Evolutionary conservation across 2,888 invertebrate genomes (phyloP), one percentile per base, ranked within the genome.

Genomic region (Suillia variegata): DNA sequence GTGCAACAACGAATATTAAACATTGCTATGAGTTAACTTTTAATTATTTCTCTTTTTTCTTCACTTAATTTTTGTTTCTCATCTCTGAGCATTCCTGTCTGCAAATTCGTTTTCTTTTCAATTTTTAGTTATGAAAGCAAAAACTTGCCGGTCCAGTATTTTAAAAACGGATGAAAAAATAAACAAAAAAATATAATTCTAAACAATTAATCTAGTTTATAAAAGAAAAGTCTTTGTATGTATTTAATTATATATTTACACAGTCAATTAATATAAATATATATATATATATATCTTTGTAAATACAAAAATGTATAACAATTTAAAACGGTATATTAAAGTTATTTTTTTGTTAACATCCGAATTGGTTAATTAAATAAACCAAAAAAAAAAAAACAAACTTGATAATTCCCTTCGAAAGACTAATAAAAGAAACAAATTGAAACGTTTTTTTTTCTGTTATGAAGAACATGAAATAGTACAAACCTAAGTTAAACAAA

Each of bases 91-190:
- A 26, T 26, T 26, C 26, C 26, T 10, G 26, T 26, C 26, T 10
- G 26, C 10, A 26, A 26, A 26, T 26, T 26, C 26, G 26, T 5
- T 10, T 26, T 26, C 6, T 26, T 5, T 26, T 26, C 10, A 6
- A 6, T 26, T 26, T 26, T 26, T 5, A 6, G 26, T 26, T 26
- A 6, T 26, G 10, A 26, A 26, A 6, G 15, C 56, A 63, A 59
- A 68, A 69, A 72, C 74, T 77, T 76, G 73, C 78, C 77, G 70
- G 70, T 74, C 73, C 77, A 77, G 77, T 77, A 77, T 77, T 77
- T 57, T n/a, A 52, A 12, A n/a, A n/a, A n/a, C n/a, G n/a, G n/a
- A n/a, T n/a, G n/a, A n/a, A n/a, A n/a, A n/a, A 31, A 48, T 59
- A 48, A 61, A 59, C 57, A 56, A 33, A 49, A 17, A 54, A 21